Evolutionary conservation across 2,888 invertebrate genomes (phyloP), one percentile per base, ranked within the genome.

Genomic region (Polyploca ridens): DNA sequence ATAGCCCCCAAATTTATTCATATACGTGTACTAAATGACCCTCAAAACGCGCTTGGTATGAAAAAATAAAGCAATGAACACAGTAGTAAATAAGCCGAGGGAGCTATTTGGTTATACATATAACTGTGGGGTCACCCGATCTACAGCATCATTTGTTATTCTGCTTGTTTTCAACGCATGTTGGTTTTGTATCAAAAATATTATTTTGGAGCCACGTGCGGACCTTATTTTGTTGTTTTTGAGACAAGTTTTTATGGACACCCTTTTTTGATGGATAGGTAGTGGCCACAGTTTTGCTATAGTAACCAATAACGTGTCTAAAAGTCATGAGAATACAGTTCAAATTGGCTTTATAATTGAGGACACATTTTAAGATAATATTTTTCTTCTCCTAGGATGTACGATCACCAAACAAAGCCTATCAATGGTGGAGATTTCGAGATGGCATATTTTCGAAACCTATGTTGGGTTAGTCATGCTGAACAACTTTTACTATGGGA

Each of bases 1-100:
- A 60, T 60, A 7, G 13, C 41, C 10, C 11, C 19, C 1, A 61
- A 61, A 61, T 61, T 61, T 61, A 61, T 61, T 61, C 61, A 61
- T 61, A 61, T 44, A 61, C 61, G 44, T 41, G 41, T 61, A 61
- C 19, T 41, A 41, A 61, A 61, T 61, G 27, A 41, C 44, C 19
- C 61, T 61, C 13, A 41, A 61, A 61, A 61, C 27, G 13, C 19
- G 61, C 61, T 61, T 61, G 13, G 44, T 61, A 35, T 41, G 27
- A 61, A 61, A 61, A 60, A 60, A 60, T 60, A 63, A 63, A 63
- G 58, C 58, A 63, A 76, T 76, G 72, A 77, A 74, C 70, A 67
- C 19, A 35, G 66, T 66, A 67, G 73, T 79, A 77, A 78, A 79
- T 76, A 79, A 78, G 68, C 67, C 65, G 59, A 72, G 64, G 65